Evolutionary conservation across 2,888 invertebrate species (phyloP).

Genomic region (Tenthredo scrophulariae): DNA sequence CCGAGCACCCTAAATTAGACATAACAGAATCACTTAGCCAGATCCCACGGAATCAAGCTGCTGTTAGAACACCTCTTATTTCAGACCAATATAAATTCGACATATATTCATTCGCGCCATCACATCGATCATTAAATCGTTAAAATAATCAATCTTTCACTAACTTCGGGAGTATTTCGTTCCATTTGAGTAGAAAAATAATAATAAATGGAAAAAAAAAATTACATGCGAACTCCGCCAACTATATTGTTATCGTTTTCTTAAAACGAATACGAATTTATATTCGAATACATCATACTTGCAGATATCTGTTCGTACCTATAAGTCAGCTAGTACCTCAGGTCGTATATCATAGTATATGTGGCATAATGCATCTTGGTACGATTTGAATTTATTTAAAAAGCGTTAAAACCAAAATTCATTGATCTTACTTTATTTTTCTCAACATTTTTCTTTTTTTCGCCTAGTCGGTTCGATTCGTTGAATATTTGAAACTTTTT

Average conservation of each 20-base stretch:
- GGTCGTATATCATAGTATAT: neutral
- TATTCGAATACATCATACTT: constrained; percentile 41
- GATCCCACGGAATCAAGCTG: constrained; percentile 31
- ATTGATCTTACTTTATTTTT: neutral
- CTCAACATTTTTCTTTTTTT: neutral
- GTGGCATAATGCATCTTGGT: constrained; percentile 32
- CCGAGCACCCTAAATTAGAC: constrained; percentile 51
- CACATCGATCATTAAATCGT: neutral
- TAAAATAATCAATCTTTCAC: neutral
- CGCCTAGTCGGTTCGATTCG: neutral
- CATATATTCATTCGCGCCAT: neutral
- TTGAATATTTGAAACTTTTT: neutral
- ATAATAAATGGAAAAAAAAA: neutral
- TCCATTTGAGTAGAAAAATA: neutral
- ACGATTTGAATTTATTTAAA: constrained; percentile 10
- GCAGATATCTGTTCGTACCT: constrained; percentile 30
- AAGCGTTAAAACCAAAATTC: neutral
- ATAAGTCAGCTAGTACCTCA: constrained; percentile 7
- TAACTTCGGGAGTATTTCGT: neutral
- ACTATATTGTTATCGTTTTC: constrained; percentile 41
- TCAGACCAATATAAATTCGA: neutral
- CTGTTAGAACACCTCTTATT: constrained; percentile 33
- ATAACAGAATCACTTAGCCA: constrained; percentile 50
- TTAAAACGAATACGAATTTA: constrained; percentile 20
- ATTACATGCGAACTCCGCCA: constrained; percentile 2